Evolutionary conservation across 2,888 invertebrate species (phyloP).

Genomic region (Incurvaria masculella): DNA sequence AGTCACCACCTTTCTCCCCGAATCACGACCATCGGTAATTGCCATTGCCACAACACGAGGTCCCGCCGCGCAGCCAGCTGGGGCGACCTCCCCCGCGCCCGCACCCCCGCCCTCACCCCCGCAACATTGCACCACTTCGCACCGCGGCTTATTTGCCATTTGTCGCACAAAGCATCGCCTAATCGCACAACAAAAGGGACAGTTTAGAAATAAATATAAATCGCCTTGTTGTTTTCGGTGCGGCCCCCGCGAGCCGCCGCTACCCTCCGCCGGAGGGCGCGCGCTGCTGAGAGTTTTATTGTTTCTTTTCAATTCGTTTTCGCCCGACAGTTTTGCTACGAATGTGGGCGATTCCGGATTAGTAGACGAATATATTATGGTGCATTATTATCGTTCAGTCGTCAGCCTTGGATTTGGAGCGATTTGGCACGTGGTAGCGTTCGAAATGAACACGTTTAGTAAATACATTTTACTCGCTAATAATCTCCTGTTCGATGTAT

Average conservation of each 20-base stretch:
- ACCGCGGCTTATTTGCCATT: conserved; percentile 16
- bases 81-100: background rate
- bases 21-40: background rate
- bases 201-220: conserved; percentile 53
- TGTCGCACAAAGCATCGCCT: conserved; percentile 38
- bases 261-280: conserved; percentile 18
- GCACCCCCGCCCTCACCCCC: background rate
- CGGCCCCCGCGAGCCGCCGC: conserved; percentile 24
- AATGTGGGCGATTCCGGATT: background rate
- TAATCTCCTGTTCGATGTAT: no score
- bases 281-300: background rate
- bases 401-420: background rate
- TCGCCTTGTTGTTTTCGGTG: conserved; percentile 49
- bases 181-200: conserved; percentile 49
- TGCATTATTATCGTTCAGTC: background rate
- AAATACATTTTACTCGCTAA: no score
- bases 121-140: background rate
- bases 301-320: background rate
- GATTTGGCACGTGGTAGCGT: background rate
- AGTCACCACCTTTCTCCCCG: background rate
- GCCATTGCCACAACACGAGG: background rate
- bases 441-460: no score
- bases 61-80: background rate
- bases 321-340: background rate
- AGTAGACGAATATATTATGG: background rate